These are phyloP conservation scores for Coelopa pilipes DNA, from an alignment of 2,888 invertebrate genomes.

Conservation along the genomic window DNA sequence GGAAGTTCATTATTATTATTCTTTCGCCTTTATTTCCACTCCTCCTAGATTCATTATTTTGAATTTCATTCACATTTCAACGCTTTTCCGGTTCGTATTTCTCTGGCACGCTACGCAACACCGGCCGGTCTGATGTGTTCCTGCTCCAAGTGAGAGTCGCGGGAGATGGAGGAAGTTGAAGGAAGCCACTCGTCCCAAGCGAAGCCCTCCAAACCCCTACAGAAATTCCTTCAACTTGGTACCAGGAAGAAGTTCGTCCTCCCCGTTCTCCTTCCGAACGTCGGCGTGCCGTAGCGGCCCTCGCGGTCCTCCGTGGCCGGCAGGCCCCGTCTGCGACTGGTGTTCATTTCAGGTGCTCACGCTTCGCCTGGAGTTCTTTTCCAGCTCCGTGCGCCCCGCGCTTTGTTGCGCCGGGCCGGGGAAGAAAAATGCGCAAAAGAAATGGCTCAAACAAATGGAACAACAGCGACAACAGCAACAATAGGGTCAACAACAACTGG, in stretches of 20 bases:
- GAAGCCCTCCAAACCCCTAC: no score
- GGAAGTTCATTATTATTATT: slow-evolving; percentile 35
- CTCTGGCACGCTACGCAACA: neutral
- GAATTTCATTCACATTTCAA: slow-evolving; percentile 62
- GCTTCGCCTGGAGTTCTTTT: no score
- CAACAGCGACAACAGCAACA: slow-evolving; percentile 44
- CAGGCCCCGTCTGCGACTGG: no score
- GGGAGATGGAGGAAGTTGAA: neutral
- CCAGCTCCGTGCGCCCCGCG: no score
- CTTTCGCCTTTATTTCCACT: slow-evolving; percentile 16
- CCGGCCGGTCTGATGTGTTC: neutral
- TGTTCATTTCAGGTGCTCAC: no score
- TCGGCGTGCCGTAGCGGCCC: no score
- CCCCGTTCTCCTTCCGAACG: no score
- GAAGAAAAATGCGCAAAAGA: slow-evolving; percentile 17
- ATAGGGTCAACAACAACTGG: no score
- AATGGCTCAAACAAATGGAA: slow-evolving; percentile 48
- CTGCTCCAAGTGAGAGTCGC: neutral
- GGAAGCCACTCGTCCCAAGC: no score
- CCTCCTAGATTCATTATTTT: slow-evolving; percentile 58
- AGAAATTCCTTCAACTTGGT: no score
- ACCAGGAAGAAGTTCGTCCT: no score
- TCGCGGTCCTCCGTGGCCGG: no score
- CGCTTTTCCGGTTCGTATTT: slow-evolving; percentile 54
- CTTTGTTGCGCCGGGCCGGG: slow-evolving; percentile 12